phyloP scores from a whole-genome alignment of 2,113 vertebrate species.

The Hypomesus transpacificus region DNA sequence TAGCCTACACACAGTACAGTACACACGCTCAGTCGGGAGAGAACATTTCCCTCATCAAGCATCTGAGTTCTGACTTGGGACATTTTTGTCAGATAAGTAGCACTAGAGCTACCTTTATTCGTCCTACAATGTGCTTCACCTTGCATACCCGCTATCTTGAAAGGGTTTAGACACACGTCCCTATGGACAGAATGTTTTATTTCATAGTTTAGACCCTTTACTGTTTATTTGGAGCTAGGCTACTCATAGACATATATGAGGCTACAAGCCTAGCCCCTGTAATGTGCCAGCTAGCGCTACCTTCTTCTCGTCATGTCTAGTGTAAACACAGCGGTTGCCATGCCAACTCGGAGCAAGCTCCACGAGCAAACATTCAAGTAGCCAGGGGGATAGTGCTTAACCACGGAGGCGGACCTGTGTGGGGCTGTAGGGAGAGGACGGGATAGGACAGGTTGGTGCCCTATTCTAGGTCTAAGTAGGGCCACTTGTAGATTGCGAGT shows the following conservation, averaged over 20 bases:
- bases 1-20: too few relatives aligned
- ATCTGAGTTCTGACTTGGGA: too few relatives aligned
- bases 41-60: too few relatives aligned
- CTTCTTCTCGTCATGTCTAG: conserved; percentile 28
- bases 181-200: neutral
- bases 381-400: conserved; percentile 37
- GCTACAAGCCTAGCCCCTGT: too few relatives aligned
- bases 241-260: too few relatives aligned
- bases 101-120: too few relatives aligned
- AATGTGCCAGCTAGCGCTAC: neutral
- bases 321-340: conserved; percentile 65
- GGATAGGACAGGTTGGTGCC: neutral
- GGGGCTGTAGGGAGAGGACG: conserved; percentile 16
- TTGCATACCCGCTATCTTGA: too few relatives aligned
- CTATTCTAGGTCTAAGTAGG: neutral
- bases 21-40: too few relatives aligned
- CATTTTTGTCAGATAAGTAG: too few relatives aligned
- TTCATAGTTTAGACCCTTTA: too few relatives aligned
- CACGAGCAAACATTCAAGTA: conserved; percentile 60
- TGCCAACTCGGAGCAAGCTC: conserved; percentile 52
- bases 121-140: too few relatives aligned
- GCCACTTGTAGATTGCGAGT: neutral
- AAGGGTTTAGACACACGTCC: neutral
- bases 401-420: conserved; percentile 29
- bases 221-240: too few relatives aligned